Percentiles rank a stretch among this genome's conserved stretches.
phyloP scores from a whole-genome alignment of 1,140 invertebrate genomes.

The Lepidurus apus region DNA sequence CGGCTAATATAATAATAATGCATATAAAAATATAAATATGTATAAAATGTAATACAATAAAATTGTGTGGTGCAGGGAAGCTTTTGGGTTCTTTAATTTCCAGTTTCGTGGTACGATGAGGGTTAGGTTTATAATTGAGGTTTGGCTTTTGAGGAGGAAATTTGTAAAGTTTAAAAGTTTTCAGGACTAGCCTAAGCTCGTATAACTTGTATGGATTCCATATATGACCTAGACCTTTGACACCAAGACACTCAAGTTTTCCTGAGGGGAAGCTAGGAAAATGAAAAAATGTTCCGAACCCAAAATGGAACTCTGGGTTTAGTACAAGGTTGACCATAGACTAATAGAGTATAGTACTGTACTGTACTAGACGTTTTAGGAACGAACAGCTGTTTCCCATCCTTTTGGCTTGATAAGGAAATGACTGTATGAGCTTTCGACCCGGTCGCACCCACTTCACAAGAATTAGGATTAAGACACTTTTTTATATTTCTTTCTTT shows the following conservation, averaged over 20 bases:
- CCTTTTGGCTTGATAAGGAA: not conserved
- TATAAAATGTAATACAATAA: no score
- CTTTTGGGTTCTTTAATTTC: no score
- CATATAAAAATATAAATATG: no score
- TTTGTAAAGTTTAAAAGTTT: not conserved
- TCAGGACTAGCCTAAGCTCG: not conserved
- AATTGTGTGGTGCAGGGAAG: no score
- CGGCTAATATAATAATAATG: no score
- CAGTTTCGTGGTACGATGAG: no score
- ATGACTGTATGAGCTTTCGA: not conserved
- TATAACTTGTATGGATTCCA: not conserved
- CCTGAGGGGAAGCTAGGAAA: not conserved
- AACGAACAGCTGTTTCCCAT: not conserved
- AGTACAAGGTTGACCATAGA: conserved; percentile 1
- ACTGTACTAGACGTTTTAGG: no score
- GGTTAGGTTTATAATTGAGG: not conserved
- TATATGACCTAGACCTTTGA: conserved; percentile 19
- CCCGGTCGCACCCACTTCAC: not conserved
- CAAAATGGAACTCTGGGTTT: not conserved
- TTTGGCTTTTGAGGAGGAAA: not conserved
- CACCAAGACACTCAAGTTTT: not conserved
- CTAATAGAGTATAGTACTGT: not conserved
- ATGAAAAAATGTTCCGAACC: not conserved
- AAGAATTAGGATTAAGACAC: not conserved
- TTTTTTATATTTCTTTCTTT: no score